A percentile compares a stretch with the other conserved stretches of the same genome.
Evolutionary conservation across 2,113 vertebrate genomes (phyloP).

Genomic region (Coryphaenoides rupestris): DNA sequence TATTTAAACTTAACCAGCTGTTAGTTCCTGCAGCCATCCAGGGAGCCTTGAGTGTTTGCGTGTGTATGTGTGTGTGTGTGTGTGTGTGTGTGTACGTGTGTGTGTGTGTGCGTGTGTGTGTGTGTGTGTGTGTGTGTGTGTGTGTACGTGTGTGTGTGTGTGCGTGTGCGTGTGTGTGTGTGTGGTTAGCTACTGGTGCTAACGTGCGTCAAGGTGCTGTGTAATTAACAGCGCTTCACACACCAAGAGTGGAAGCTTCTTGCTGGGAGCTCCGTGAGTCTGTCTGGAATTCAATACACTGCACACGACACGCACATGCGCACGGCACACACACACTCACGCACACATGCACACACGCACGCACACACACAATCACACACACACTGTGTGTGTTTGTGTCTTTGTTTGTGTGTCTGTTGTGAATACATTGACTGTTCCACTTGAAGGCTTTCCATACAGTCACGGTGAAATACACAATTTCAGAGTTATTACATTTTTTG

Average conservation of each 20-base stretch:
- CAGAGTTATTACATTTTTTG: no score
- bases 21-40: no score
- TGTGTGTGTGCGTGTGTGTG: no score
- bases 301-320: no score
- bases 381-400: not conserved
- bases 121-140: no score
- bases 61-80: no score
- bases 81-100: no score
- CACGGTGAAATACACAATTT: no score
- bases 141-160: not conserved
- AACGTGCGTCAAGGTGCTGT: not conserved
- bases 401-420: no score
- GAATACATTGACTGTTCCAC: no score
- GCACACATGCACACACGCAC: conserved; percentile 4
- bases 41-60: not conserved
- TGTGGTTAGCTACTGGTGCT: not conserved
- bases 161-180: not conserved
- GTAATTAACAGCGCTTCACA: not conserved
- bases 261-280: not conserved
- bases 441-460: no score
- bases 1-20: no score
- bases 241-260: not conserved
- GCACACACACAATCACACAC: conserved; percentile 11
- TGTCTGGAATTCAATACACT: not conserved
- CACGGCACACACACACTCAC: conserved; percentile 9